These are phyloP conservation scores for Ammodytes marinus DNA, from an alignment of 2,113 vertebrate genomes.

Conservation along the genomic window DNA sequence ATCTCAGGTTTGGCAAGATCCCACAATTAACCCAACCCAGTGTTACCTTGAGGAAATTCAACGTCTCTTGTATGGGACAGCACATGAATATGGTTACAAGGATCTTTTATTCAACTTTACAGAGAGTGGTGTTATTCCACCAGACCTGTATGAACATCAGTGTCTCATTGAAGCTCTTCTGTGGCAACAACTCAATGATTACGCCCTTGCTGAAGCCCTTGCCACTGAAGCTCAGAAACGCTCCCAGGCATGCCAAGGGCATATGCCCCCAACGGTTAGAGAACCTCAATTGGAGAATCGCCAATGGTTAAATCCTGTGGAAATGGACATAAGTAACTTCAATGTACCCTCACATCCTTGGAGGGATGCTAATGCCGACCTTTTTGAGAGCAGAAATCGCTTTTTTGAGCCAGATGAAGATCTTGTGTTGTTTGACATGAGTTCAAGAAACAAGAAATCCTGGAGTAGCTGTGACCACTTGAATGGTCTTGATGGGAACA, in stretches of 20 bases:
- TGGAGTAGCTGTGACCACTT: slow-evolving; percentile 83
- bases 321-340: slow-evolving; percentile 77
- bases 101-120: slow-evolving; percentile 84
- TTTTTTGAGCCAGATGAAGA: slow-evolving; percentile 77
- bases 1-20: slow-evolving; percentile 55
- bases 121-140: slow-evolving; percentile 81
- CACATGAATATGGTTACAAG: slow-evolving; percentile 83
- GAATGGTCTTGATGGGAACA: slow-evolving; percentile 54
- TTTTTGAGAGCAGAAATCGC: slow-evolving; percentile 69
- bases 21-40: slow-evolving; percentile 70
- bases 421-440: slow-evolving; percentile 85
- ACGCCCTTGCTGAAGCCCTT: slow-evolving; percentile 77
- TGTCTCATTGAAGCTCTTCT: slow-evolving; percentile 84
- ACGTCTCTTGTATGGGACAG: slow-evolving; percentile 82
- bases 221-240: slow-evolving; percentile 62
- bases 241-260: slow-evolving; percentile 41
- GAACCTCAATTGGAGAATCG: slow-evolving; percentile 50
- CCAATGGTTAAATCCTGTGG: slow-evolving; percentile 65
- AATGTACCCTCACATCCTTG: slow-evolving; percentile 84
- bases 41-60: slow-evolving; percentile 82
- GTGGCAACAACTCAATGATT: slow-evolving; percentile 86
- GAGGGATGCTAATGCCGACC: slow-evolving; percentile 57
- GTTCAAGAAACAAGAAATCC: slow-evolving; percentile 63
- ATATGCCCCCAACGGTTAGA: slow-evolving; percentile 35
- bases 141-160: slow-evolving; percentile 84